Evolutionary conservation across 2,797 vertebrate genomes (phyloP).

Genomic region (Amphiprion clarkii): DNA sequence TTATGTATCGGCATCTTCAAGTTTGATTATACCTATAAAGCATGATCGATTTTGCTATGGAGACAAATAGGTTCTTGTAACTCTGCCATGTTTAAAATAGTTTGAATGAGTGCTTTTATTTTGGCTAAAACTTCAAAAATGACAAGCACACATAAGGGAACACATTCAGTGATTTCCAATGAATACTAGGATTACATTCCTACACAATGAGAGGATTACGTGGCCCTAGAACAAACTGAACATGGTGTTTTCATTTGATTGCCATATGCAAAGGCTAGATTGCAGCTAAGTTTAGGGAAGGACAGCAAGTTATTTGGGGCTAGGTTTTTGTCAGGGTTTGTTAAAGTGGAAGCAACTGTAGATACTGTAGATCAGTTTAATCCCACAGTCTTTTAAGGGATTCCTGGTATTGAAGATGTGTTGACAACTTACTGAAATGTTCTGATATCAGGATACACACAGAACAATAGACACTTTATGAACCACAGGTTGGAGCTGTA

Average conservation of each 20-base stretch:
- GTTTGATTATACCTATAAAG: background rate
- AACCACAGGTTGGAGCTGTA: background rate
- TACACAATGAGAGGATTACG: constrained; percentile 18
- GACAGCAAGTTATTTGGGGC: constrained; percentile 18
- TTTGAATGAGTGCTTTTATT: constrained; percentile 3
- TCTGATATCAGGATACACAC: background rate
- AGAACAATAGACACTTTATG: background rate
- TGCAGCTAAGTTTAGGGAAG: background rate
- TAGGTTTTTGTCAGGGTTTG: background rate
- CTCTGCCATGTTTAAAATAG: constrained; percentile 9
- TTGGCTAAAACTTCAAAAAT: constrained; percentile 13
- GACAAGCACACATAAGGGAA: background rate
- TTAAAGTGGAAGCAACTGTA: background rate
- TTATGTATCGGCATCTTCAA: no score
- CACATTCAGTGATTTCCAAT: constrained; percentile 6
- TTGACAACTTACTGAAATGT: no score
- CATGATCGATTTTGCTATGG: constrained; percentile 18
- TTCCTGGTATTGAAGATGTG: background rate
- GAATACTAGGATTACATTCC: constrained; percentile 27
- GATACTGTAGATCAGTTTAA: background rate
- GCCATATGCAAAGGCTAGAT: constrained; percentile 15
- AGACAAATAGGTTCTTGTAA: constrained; percentile 21
- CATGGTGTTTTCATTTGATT: constrained; percentile 9
- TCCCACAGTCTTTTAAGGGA: background rate
- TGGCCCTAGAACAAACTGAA: constrained; percentile 29